Evolutionary conservation across 35 echinoderm and acorn worm genomes (phyloP).

Genomic region (Ptychodera flava): DNA sequence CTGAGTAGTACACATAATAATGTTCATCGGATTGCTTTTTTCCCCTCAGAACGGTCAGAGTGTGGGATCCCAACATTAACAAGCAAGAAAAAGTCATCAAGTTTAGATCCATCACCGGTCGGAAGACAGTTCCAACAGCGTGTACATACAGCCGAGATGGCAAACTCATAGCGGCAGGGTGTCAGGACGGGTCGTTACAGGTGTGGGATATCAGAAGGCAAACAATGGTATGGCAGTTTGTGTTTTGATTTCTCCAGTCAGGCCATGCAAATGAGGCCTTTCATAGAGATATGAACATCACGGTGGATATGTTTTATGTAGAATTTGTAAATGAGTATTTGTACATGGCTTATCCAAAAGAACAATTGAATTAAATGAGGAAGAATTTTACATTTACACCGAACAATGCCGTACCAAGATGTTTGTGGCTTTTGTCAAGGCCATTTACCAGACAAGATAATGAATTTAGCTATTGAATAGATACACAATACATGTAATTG

Average conservation of each 20-base stretch:
- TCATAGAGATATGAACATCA: too few relatives aligned
- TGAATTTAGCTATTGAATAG: too few relatives aligned
- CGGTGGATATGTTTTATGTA: background rate
- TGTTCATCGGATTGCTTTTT: background rate
- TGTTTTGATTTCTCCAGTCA: background rate
- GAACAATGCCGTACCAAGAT: too few relatives aligned
- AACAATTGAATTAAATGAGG: too few relatives aligned
- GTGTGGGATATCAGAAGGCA: constrained; percentile 86
- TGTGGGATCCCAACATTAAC: constrained; percentile 65
- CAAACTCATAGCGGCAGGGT: constrained; percentile 64
- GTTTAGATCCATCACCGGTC: constrained; percentile 48
- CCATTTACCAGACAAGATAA: too few relatives aligned
- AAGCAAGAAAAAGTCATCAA: constrained; percentile 75
- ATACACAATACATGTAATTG: too few relatives aligned
- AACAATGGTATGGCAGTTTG: background rate
- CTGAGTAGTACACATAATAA: background rate
- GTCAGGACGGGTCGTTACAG: constrained; percentile 85
- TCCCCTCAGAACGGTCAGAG: constrained; percentile 58
- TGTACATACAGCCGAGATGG: constrained; percentile 80
- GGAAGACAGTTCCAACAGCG: constrained; percentile 71
- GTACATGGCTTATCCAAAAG: background rate
- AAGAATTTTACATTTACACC: too few relatives aligned
- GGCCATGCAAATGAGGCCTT: too few relatives aligned
- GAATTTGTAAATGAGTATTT: background rate
- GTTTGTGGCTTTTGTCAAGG: too few relatives aligned